Percentiles rank a stretch among this genome's conserved stretches.
Evolutionary conservation across 35 echinoderm and acorn worm species (phyloP).

Genomic region (Hemicentrotus pulcherrimus): DNA sequence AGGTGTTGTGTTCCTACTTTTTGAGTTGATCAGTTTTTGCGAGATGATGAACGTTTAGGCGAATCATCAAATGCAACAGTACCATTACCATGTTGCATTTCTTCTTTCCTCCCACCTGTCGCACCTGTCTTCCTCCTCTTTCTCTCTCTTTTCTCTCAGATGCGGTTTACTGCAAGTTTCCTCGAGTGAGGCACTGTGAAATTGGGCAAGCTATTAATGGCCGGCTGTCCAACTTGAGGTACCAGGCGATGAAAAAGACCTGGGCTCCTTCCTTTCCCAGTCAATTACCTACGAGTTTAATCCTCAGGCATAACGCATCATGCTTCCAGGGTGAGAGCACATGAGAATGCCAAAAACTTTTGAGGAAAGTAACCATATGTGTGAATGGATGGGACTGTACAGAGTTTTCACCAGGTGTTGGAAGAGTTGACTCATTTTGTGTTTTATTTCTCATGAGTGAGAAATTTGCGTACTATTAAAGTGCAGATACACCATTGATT

Average conservation of each 20-base stretch:
- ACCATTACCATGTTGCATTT: constrained; percentile 18
- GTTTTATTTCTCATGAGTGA: not conserved
- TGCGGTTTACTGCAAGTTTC: constrained; percentile 15
- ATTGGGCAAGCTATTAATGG: constrained; percentile 27
- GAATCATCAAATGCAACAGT: not conserved
- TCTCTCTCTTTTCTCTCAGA: constrained; percentile 11
- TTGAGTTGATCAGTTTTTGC: not conserved
- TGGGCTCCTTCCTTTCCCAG: not conserved
- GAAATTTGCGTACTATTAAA: not conserved
- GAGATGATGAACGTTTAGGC: not conserved
- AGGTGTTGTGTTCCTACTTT: not conserved
- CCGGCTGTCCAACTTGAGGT: not conserved
- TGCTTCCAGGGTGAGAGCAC: not conserved
- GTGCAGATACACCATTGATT: not conserved
- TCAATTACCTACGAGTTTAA: not conserved
- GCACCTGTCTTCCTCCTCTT: not conserved
- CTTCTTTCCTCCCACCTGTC: not conserved
- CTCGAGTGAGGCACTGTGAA: constrained; percentile 3
- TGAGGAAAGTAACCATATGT: not conserved
- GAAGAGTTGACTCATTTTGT: not conserved
- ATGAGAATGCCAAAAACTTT: not conserved
- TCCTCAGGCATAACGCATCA: not conserved
- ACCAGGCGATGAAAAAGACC: constrained; percentile 20
- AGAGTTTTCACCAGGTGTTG: not conserved
- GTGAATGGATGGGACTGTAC: not conserved